Base-by-base conservation (phyloP, 2,888 invertebrate genomes). In the Tenthredo amoena region DNA sequence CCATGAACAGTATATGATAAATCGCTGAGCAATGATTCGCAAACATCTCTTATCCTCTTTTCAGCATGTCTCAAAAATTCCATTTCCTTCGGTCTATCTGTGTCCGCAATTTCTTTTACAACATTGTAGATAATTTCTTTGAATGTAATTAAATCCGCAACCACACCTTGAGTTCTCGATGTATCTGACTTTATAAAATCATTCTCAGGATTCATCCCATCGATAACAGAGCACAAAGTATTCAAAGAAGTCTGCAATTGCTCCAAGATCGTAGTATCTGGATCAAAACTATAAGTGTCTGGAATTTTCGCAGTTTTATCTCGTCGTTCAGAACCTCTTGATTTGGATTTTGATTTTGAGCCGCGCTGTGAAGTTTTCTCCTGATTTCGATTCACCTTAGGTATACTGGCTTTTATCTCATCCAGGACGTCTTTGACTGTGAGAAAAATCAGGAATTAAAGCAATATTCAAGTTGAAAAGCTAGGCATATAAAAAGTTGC, bases 11-110 rank as follows among this genome's bases (percentile, higher is more conserved):
- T 72, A 1, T 47, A 31, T 68, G 87, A 68, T 21, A 88, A 68
- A 81, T 88, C 87, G 43, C 83, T 72, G 62, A 88, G 50, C 72
- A 88, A 79, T 21, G 85, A 86, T 65, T 86, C 85, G 31, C 86
- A 87, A 15, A 87, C 68, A n/a, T 43, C 47, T 62, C 86, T 82
- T 21, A 88, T 76, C 84, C 86, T 87, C 62, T 50, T 84, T 58
- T 87, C 87, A 34, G 84, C 85, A 65, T 87, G 74, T 34, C 43
- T 58, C 37, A 88, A 84, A 50, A 87, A 85, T 43, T 62, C 62
- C 40, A 85, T 47, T 81, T 85, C 62, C 50, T 72, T 79, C 2
- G 65, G 77, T n/a, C 62, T 47, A 9, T 21, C 85, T 1, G 43
- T 31, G 26, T 81, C 65, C 21, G 21, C 62, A 12, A 85, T 15